Base-by-base conservation (phyloP, 2,888 invertebrate species). In the Agonopterix arenella region DNA sequence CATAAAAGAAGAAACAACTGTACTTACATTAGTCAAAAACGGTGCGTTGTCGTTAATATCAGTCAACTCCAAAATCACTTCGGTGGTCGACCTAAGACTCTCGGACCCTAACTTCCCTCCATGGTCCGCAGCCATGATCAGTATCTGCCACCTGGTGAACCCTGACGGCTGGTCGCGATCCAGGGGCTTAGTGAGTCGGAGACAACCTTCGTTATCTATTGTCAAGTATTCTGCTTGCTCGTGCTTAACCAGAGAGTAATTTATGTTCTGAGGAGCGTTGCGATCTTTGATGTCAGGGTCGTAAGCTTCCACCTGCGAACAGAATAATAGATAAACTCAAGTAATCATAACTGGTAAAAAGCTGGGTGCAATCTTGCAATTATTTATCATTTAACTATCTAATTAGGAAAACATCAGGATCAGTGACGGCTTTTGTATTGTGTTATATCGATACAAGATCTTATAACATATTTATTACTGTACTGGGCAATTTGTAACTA, bases 1-100 rank as follows among this genome's bases (percentile, higher is more conserved):
- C 13, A 13, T n/a, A n/a, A n/a, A 13, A 13, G 13, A 18, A 18
- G 18, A 28, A 5, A 18, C 18, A 5, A 28, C 5, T 2, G 10
- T 67, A 90, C 90, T 90, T 78, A 92, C 92, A 70, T 95, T 95
- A 43, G 94, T 94, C 53, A 97, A 90, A 72, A 93, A 94, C 0
- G 98, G 98, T 0, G 96, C 95, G 75, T 98, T 98, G 75, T 99
- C 98, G 76, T 99, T 99, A 66, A 97, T 95, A 70, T 98, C 98
- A 4, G 91, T 90, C 28, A 94, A 73, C 55, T 90, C 90, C 54
- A 94, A 89, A 44, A 90, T 94, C 18, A 96, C 94, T 63, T 93
- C 92, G 0, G 92, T 92, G 1, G 92, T 91, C 0, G 91, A 90
- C 52, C 92, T 89, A 48, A 92, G 73, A 16, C 93, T 93, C 11